Base-by-base conservation (phyloP, 2,113 vertebrate genomes). In the Anarhynchus alexandrinus region DNA sequence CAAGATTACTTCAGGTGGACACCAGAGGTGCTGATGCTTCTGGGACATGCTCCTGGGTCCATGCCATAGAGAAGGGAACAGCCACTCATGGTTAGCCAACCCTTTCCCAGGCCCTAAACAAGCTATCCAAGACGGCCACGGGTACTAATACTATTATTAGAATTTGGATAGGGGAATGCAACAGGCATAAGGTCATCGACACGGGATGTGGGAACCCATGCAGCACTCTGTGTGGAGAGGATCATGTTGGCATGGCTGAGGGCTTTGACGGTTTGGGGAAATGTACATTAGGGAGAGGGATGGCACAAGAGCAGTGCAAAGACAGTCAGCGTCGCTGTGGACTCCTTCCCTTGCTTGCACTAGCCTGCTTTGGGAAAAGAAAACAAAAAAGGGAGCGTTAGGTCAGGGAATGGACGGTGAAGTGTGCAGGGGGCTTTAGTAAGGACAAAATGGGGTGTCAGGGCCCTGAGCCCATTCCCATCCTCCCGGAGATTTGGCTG, bases 221-320 rank as follows among this genome's bases (percentile, higher is more conserved):
- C 34, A 74, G 52, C 7, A 25, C 13, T 19, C 23, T 26, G 8
- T 12, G 43, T 38, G 30, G 19, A 84, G 25, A 87, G 22, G 47
- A 82, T 34, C 6, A 4, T 9, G 29, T 6, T 27, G 34, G 64
- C 32, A 52, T 0, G 4, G 59, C 34, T 30, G 64, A 67, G 8
- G 14, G 27, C 42, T 82, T 55, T 43, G 20, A 34, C 15, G n/a
- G 14, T 40, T 61, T 79, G 15, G 26, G 10, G 38, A 77, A 79
- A 90, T 2, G 36, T 12, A 7, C 19, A 6, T 51, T 32, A 51
- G 77, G 26, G 51, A 84, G 23, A 40, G 2, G 29, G 42, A 34
- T 11, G 15, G 82, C 61, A 42, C 0, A 0, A 43, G 15, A n/a
- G 21, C 32, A 81, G 14, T 29, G 27, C n/a, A 73, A 57, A 54